These are phyloP conservation scores for Alloscopus bannaensis DNA, from an alignment of 2,888 invertebrate genomes.

Conservation along the genomic window DNA sequence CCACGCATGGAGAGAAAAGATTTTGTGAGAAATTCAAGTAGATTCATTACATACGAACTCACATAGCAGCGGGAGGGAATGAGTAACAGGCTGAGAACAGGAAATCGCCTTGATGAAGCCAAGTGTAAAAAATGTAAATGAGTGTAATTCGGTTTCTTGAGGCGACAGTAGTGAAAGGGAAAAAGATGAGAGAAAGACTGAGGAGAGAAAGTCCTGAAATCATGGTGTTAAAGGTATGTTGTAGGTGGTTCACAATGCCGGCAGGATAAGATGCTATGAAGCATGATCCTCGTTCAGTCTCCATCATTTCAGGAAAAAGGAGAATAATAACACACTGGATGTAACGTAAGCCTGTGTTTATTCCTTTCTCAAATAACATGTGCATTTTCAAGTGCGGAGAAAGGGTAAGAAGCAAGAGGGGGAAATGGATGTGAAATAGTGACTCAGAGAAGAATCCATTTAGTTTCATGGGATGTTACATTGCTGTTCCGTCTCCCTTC, in stretches of 20 bases:
- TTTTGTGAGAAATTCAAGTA: too few relatives aligned
- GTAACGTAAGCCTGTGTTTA: not conserved
- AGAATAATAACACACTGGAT: not conserved
- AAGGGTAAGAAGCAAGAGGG: not conserved
- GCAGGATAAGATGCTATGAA: not conserved
- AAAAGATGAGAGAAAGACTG: slow-evolving; percentile 55
- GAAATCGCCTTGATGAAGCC: slow-evolving; percentile 66
- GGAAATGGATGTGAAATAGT: not conserved
- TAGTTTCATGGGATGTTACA: too few relatives aligned
- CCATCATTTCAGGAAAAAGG: slow-evolving; percentile 30
- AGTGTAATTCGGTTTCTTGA: slow-evolving; percentile 66
- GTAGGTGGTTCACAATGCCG: not conserved
- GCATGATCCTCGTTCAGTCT: not conserved
- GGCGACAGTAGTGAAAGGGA: slow-evolving; percentile 44
- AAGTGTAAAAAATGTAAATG: slow-evolving; percentile 69
- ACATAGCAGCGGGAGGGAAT: slow-evolving; percentile 46
- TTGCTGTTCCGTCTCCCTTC: too few relatives aligned
- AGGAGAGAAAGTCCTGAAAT: slow-evolving; percentile 15
- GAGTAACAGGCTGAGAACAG: slow-evolving; percentile 50
- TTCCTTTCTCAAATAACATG: slow-evolving; percentile 13
- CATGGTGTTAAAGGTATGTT: not conserved
- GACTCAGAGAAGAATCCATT: too few relatives aligned
- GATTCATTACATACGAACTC: slow-evolving; percentile 15
- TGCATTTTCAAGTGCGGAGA: slow-evolving; percentile 8
- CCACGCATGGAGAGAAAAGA: too few relatives aligned